Conservation (phyloP, 2,797 vertebrate genomes). For the Lacerta bilineata region DNA sequence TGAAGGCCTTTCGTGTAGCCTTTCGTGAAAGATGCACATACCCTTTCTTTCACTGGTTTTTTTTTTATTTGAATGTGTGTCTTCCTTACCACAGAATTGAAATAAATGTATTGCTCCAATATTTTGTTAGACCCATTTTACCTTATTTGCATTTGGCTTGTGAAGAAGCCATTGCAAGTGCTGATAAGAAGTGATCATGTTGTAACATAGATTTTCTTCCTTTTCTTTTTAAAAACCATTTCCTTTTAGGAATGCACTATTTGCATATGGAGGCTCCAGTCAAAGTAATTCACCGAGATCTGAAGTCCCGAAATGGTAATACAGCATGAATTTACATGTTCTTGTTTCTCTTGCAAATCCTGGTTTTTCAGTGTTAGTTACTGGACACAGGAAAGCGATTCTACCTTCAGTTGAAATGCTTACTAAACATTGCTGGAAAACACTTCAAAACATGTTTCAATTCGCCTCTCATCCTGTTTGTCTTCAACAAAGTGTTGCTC, state of each 20-base stretch:
- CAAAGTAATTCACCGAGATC: slow-evolving; percentile 97
- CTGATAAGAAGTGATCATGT: neutral
- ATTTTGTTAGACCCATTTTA: neutral
- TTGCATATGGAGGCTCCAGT: slow-evolving; percentile 97
- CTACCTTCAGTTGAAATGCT: too few relatives aligned
- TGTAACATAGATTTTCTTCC: slow-evolving; percentile 11
- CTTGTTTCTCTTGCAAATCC: slow-evolving; percentile 27
- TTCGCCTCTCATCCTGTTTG: neutral
- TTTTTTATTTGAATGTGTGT: too few relatives aligned
- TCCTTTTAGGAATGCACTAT: slow-evolving; percentile 93
- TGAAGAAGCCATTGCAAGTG: neutral
- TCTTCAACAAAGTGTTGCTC: neutral
- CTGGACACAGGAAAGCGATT: neutral
- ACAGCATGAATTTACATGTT: slow-evolving; percentile 36
- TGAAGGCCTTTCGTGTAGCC: too few relatives aligned
- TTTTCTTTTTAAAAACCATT: slow-evolving; percentile 35
- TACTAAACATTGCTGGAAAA: neutral
- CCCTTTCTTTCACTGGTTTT: too few relatives aligned
- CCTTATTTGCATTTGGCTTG: neutral
- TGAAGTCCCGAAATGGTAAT: slow-evolving; percentile 98
- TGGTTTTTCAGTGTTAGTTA: neutral
- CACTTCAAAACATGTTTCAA: neutral
- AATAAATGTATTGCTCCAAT: too few relatives aligned
- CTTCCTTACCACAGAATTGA: too few relatives aligned
- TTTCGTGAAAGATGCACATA: too few relatives aligned